A percentile compares a stretch with the other conserved stretches of the same genome.
phyloP scores from a whole-genome alignment of 2,797 vertebrate genomes.

The Neopelma chrysocephalum region DNA sequence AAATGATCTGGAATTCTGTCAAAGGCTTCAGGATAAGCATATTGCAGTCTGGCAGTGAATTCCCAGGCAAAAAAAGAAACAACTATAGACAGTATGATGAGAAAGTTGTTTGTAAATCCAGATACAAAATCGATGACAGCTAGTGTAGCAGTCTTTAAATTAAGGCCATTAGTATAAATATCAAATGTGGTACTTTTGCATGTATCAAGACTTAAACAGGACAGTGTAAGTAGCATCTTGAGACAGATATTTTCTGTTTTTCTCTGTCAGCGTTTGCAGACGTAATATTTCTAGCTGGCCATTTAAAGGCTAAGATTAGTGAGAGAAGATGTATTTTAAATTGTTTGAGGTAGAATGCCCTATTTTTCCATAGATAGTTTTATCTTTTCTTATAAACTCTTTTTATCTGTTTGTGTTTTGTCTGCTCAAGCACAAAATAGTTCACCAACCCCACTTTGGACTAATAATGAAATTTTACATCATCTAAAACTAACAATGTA shows the following conservation, averaged over 20 bases:
- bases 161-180: not conserved
- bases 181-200: not conserved
- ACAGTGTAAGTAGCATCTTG: not conserved
- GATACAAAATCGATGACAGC: not conserved
- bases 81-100: not conserved
- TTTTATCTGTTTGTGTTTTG: not conserved
- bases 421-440: not conserved
- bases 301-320: not conserved
- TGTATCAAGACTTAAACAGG: not conserved
- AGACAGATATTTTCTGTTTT: not conserved
- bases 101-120: constrained; percentile 24
- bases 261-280: not conserved
- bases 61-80: not conserved
- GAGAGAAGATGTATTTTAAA: not conserved
- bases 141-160: not conserved
- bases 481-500: not conserved
- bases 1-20: constrained; percentile 30
- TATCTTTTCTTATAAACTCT: not conserved
- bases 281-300: not conserved
- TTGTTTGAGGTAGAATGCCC: not conserved
- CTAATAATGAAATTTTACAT: not conserved
- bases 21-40: constrained; percentile 21
- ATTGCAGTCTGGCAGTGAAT: constrained; percentile 33
- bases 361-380: not conserved
- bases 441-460: not conserved